Percentiles rank a stretch among this genome's conserved stretches.
Evolutionary conservation across 2,888 invertebrate genomes (phyloP).

Genomic region (Ashinkailepas kermadecensis): DNA sequence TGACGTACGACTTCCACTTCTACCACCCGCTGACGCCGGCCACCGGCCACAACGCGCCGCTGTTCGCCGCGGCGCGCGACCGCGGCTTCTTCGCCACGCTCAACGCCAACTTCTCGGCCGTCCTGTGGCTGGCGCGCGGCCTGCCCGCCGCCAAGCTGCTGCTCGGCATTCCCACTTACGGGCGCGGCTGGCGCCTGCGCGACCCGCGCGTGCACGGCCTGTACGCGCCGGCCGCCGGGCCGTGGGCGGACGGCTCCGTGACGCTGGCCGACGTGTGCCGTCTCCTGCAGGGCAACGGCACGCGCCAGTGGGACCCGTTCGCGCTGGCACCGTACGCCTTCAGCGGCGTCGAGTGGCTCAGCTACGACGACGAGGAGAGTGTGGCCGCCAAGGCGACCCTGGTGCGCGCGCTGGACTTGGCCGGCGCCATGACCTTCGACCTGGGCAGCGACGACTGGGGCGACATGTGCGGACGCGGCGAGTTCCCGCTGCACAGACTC

Average conservation of each 20-base stretch:
- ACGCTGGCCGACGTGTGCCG: slow-evolving; percentile 61
- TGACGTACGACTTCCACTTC: slow-evolving; percentile 43
- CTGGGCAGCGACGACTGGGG: slow-evolving; percentile 68
- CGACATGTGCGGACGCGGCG: slow-evolving; percentile 36
- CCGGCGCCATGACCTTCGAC: slow-evolving; percentile 77
- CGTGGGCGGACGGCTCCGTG: slow-evolving; percentile 54
- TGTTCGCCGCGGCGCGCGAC: slow-evolving; percentile 35
- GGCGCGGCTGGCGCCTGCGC: slow-evolving; percentile 29
- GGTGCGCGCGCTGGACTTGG: slow-evolving; percentile 55
- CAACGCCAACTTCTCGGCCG: slow-evolving; percentile 38
- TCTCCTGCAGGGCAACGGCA: slow-evolving; percentile 51
- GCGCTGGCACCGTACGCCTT: slow-evolving; percentile 69
- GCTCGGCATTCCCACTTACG: slow-evolving; percentile 42
- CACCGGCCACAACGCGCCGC: slow-evolving; percentile 41
- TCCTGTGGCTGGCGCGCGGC: slow-evolving; percentile 38
- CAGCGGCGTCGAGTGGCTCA: slow-evolving; percentile 67
- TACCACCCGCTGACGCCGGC: slow-evolving; percentile 37
- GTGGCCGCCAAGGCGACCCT: slow-evolving; percentile 55
- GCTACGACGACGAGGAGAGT: slow-evolving; percentile 66
- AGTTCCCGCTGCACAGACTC: slow-evolving; percentile 42
- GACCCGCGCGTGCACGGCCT: background rate
- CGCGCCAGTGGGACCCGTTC: slow-evolving; percentile 55
- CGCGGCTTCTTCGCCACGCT: slow-evolving; percentile 33
- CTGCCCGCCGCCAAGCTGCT: slow-evolving; percentile 39
- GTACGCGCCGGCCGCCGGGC: background rate